phyloP scores from a whole-genome alignment of 2,888 invertebrate genomes.

The Amphimallon solstitiale region DNA sequence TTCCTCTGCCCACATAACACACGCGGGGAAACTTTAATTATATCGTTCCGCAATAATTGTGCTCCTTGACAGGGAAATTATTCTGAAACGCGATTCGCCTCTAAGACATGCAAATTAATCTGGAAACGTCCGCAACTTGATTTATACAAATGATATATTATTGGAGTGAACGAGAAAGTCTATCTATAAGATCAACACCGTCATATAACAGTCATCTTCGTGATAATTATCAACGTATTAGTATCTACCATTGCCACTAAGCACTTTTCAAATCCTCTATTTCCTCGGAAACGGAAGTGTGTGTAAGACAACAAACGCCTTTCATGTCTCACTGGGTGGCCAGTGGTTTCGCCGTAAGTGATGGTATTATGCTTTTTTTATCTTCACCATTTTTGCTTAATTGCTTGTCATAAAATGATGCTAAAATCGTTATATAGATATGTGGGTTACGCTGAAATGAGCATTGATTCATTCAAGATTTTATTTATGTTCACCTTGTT shows the following conservation, averaged over 20 bases:
- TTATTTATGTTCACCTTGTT: neutral
- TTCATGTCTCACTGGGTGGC: conserved; percentile 13
- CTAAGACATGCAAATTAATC: conserved; percentile 15
- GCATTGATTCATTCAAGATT: conserved; percentile 13
- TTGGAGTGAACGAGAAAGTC: conserved; percentile 4
- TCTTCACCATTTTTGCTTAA: conserved; percentile 15
- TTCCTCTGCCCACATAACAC: conserved; percentile 8
- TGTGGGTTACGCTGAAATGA: conserved; percentile 19
- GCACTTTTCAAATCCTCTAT: neutral
- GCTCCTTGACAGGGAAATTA: conserved; percentile 10
- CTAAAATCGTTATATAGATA: conserved; percentile 8
- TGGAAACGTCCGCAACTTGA: neutral
- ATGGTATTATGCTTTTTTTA: neutral
- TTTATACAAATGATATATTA: neutral
- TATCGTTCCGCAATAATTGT: conserved; percentile 8
- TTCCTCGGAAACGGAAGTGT: conserved; percentile 18
- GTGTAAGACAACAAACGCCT: neutral
- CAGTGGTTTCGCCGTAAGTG: conserved; percentile 7
- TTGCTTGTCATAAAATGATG: neutral
- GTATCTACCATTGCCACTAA: neutral
- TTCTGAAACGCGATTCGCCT: conserved; percentile 21
- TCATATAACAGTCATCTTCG: neutral
- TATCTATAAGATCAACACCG: neutral
- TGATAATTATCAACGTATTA: neutral
- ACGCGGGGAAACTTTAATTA: conserved; percentile 19